Base-by-base conservation (phyloP, 1,140 invertebrate species). In the Drosophila neocordata region DNA sequence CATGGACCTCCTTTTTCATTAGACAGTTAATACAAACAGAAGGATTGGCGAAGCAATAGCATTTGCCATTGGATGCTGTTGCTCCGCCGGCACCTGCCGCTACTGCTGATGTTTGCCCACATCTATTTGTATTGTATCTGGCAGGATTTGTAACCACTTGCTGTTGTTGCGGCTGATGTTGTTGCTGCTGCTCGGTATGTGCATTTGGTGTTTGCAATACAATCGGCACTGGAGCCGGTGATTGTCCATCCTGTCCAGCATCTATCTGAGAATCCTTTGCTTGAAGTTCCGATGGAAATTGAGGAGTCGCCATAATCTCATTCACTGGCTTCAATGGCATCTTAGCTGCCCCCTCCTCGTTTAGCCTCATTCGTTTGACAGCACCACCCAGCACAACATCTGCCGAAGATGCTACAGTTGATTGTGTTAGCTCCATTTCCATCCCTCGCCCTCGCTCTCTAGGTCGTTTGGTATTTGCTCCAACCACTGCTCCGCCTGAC, bases 11-110 rank as follows among this genome's bases (percentile, higher is more conserved):
- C 64, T 93, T 93, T 62, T 93, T 93, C 55, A 90, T 90, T 38
- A 94, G 78, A 90, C 96, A 97, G 12, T 93, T 68, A 13, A 93
- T 92, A 91, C 95, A 96, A 18, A 96, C 93, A 77, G 92, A 93
- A 15, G 94, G 92, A 80, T 93, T 93, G 11, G 94, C 95, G 72
- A 94, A 94, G 91, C 96, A 96, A 37, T 91, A 91, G 90, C 95
- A 96, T 67, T 92, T 92, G 0, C 55, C 61, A 35, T 48, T 48
- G 15, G 41, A 20, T 48, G n/a, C 5, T 61, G 6, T 34, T 71
- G 2, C 41, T 9, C 41, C 15, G 35, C 62, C 20, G 31, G n/a
- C 34, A 35, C 34, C 38, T 22, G 12, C 38, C 20, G 52, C 62
- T 24, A 24, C 65, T 37, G 59, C 63, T 34, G 44, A 58, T 56